These are phyloP conservation scores for Trichomycterus rosablanca DNA, from an alignment of 2,113 vertebrate genomes.

Conservation along the genomic window DNA sequence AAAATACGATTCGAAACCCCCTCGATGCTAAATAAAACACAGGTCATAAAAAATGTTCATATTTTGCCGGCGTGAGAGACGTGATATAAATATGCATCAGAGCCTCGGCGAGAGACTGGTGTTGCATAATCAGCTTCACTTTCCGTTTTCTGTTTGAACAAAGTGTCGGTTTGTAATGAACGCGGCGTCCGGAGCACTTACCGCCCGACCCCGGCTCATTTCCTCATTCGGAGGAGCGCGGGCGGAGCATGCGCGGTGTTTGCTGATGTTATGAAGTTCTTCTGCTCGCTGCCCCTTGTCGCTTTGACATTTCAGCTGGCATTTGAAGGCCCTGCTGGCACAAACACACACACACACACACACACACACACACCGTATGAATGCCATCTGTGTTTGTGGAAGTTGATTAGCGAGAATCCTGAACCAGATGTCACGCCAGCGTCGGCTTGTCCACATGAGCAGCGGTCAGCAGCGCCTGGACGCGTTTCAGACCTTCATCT, in stretches of 20 bases:
- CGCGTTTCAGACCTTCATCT: too few relatives aligned
- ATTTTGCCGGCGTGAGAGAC: background rate
- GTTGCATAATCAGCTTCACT: background rate
- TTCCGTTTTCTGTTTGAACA: slow-evolving; percentile 14
- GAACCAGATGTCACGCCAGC: slow-evolving; percentile 12
- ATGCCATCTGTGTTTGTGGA: slow-evolving; percentile 29
- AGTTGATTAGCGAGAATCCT: slow-evolving; percentile 3
- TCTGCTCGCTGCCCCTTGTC: slow-evolving; percentile 27
- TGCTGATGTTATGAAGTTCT: slow-evolving; percentile 30
- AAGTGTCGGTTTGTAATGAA: slow-evolving; percentile 14
- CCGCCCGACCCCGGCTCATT: slow-evolving; percentile 24
- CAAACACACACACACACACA: background rate
- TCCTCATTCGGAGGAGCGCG: background rate
- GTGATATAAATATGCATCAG: slow-evolving; percentile 8
- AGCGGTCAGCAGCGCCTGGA: too few relatives aligned
- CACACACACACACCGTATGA: background rate
- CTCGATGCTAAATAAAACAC: background rate
- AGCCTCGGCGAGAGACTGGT: background rate
- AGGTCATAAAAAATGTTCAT: background rate
- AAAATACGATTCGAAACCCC: too few relatives aligned
- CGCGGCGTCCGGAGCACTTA: background rate
- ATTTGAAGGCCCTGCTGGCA: slow-evolving; percentile 27
- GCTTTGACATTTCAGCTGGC: slow-evolving; percentile 39
- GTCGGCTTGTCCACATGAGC: too few relatives aligned
- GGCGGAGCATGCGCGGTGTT: background rate